Evolutionary conservation across 37 sponge, comb jelly and placozoan genomes (phyloP), one percentile per base, ranked within the genome.

Genomic region (Cliona cf. orientalis): DNA sequence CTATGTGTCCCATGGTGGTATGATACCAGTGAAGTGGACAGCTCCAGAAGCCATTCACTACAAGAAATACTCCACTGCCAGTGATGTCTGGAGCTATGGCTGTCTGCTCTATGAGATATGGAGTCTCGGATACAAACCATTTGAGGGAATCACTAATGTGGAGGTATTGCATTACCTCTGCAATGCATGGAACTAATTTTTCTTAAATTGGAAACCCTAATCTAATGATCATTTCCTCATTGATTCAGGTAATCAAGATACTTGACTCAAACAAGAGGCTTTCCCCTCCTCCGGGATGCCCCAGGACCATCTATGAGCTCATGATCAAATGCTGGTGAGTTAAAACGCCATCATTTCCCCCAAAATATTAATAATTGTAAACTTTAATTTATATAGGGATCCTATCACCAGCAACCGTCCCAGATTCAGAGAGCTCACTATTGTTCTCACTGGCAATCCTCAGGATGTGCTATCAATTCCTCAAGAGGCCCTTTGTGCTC

Each of bases 241-340:
- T n/a, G n/a, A 32, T 67, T 7, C 75, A 74, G 75, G 46, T 46
- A 5, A 26, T 74, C 22, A 36, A 56, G 7, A 55, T 14, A 53
- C 32, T 74, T 14, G 22, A 49, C 31, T 31, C 28, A 9, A 58
- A 58, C 17, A 56, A 49, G 23, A 33, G 77, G 14, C 77, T 76
- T 3, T 58, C 77, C 22, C 77, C 77, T 62, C 77, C 77, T 17
- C 61, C 77, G 2, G 77, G 77, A 76, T 76, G 77, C 25, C 62
- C 77, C 0, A 29, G 77, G 40, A 64, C 64, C 31, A 76, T 76
- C 12, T 76, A 76, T 58, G 28, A 39, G 28, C 36, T 61, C 61
- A 76, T 76, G 77, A 76, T 76, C 12, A 36, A n/a, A 37, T 76
- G 63, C 63, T 76, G 77, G 77, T 76, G 26, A 26, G 53, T 49